A percentile compares a stretch with the other conserved stretches of the same genome.
Evolutionary conservation across 2,113 vertebrate genomes (phyloP).

Genomic region (Siphamia tubifer): DNA sequence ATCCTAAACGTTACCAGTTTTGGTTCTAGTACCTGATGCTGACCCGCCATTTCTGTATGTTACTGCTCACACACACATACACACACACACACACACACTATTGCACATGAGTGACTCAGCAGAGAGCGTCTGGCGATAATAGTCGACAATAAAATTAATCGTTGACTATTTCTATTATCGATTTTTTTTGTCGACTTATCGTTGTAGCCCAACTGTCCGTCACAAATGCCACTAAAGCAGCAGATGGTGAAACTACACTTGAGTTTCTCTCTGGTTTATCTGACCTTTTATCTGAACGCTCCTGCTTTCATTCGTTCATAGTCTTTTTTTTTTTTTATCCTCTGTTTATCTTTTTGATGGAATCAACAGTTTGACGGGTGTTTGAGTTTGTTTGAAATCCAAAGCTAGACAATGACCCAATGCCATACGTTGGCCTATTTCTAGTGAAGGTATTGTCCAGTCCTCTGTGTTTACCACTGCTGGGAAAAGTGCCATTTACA

Average conservation of each 20-base stretch:
- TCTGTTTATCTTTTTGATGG: slow-evolving; percentile 39
- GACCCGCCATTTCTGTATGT: too few relatives aligned
- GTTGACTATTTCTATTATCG: too few relatives aligned
- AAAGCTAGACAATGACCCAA: slow-evolving; percentile 61
- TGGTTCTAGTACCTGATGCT: too few relatives aligned
- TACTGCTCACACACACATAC: too few relatives aligned
- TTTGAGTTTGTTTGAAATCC: slow-evolving; percentile 53
- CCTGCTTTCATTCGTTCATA: not conserved
- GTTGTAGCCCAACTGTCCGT: too few relatives aligned
- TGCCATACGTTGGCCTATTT: slow-evolving; percentile 56
- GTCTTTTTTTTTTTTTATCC: not conserved
- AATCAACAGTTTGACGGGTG: slow-evolving; percentile 27
- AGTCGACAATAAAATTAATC: too few relatives aligned
- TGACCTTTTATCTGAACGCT: slow-evolving; percentile 7
- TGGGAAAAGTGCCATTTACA: slow-evolving; percentile 72
- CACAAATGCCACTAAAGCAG: slow-evolving; percentile 33
- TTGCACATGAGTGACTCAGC: too few relatives aligned
- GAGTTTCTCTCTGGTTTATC: slow-evolving; percentile 30
- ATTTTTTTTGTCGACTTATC: too few relatives aligned
- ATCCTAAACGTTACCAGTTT: too few relatives aligned
- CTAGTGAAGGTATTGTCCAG: slow-evolving; percentile 61
- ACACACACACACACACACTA: too few relatives aligned
- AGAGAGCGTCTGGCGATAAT: too few relatives aligned
- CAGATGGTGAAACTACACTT: slow-evolving; percentile 19
- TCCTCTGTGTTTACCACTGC: slow-evolving; percentile 62